Conservation (phyloP, 2,797 vertebrate species). For the Catamblyrhynchus diadema region DNA sequence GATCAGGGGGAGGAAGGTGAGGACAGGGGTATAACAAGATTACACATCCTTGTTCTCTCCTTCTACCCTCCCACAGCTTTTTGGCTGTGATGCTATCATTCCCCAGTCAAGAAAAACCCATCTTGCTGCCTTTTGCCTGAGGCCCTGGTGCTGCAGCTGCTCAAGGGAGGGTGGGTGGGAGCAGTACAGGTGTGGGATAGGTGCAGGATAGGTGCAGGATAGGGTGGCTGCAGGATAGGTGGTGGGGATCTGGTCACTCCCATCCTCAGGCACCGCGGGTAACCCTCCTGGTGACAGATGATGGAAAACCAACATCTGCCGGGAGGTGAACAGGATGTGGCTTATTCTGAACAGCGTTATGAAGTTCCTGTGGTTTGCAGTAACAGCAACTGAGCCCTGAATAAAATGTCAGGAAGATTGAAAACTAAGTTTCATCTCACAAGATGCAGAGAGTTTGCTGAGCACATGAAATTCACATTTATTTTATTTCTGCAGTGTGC, state of each 20-base stretch:
- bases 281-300: not conserved
- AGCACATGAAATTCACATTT: not conserved
- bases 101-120: not conserved
- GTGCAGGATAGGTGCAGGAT: not conserved
- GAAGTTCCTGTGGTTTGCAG: not conserved
- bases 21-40: not conserved
- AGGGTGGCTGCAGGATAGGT: not conserved
- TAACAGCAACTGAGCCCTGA: not conserved
- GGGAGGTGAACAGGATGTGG: not conserved
- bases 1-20: conserved; percentile 7
- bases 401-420: not conserved
- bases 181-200: not conserved
- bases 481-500: not conserved
- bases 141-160: not conserved
- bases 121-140: not conserved
- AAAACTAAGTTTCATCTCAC: not conserved
- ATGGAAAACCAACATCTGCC: not conserved
- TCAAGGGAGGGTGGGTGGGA: not conserved
- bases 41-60: not conserved
- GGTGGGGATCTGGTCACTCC: not conserved
- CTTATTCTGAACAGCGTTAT: not conserved
- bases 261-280: fast-evolving
- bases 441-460: not conserved
- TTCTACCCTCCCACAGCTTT: not conserved
- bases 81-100: not conserved